These are phyloP conservation scores for Hyperopisus bebe DNA, from an alignment of 2,113 vertebrate species.

Conservation along the genomic window DNA sequence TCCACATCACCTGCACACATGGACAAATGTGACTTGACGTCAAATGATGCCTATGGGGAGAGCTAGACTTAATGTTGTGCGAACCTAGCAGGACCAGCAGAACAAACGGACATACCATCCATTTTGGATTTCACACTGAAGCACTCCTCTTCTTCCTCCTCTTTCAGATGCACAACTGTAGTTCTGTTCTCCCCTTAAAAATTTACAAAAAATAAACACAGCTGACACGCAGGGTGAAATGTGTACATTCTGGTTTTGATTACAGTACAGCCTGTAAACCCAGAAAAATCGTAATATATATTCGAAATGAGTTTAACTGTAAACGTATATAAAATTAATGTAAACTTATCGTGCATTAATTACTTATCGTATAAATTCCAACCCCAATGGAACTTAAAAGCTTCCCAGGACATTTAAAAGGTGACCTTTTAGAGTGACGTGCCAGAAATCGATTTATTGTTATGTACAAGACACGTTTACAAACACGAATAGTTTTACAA, in stretches of 20 bases:
- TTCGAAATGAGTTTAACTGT: not conserved
- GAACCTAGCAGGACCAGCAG: not conserved
- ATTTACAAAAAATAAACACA: not conserved
- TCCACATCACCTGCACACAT: slow-evolving; percentile 75
- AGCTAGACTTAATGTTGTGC: not conserved
- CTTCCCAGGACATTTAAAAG: not conserved
- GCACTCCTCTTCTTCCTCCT: slow-evolving; percentile 49
- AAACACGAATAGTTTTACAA: not conserved
- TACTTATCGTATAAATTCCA: not conserved
- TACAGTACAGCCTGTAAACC: not conserved
- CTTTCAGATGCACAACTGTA: slow-evolving; percentile 49
- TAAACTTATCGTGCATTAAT: not conserved
- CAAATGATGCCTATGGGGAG: not conserved
- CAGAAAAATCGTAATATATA: not conserved
- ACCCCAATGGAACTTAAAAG: not conserved
- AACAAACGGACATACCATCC: slow-evolving; percentile 66
- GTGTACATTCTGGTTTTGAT: not conserved
- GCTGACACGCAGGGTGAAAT: not conserved
- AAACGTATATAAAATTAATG: not conserved
- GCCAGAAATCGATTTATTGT: not conserved
- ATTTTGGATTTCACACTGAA: slow-evolving; percentile 83
- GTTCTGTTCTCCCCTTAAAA: slow-evolving; percentile 49
- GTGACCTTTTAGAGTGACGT: not conserved
- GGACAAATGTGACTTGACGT: not conserved
- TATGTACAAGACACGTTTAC: not conserved